These are phyloP conservation scores for Eucidaris tribuloides DNA, from an alignment of 35 echinoderm and acorn worm genomes.

Conservation along the genomic window DNA sequence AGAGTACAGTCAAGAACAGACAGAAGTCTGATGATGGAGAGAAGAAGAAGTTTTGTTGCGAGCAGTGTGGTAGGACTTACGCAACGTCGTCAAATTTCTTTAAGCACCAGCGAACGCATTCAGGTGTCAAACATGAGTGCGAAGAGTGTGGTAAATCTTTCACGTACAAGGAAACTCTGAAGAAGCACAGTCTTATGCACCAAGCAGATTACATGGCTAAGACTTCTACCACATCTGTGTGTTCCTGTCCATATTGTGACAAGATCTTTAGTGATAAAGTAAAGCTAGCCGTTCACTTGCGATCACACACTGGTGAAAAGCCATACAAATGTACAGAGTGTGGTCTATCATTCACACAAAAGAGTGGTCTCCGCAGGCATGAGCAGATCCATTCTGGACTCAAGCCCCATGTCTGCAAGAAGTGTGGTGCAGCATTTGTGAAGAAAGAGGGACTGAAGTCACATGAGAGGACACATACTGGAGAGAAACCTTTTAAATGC, in stretches of 20 bases:
- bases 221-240: neutral
- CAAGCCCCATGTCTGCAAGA: neutral
- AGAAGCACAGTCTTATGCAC: neutral
- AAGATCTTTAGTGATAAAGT: neutral
- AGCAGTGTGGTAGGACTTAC: neutral
- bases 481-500: slow-evolving; percentile 12
- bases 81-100: slow-evolving; percentile 4
- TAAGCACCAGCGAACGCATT: neutral
- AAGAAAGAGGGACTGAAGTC: neutral
- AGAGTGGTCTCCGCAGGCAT: neutral
- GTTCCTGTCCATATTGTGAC: neutral
- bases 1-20: neutral
- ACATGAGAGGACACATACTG: slow-evolving; percentile 2
- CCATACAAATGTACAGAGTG: slow-evolving; percentile 11
- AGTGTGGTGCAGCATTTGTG: neutral
- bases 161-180: neutral
- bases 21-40: neutral
- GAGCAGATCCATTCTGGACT: neutral
- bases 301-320: slow-evolving; percentile 26
- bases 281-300: slow-evolving; percentile 8
- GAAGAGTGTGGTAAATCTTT: neutral
- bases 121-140: neutral
- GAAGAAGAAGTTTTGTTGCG: neutral
- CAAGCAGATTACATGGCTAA: neutral
- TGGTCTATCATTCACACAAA: neutral